phyloP scores from a whole-genome alignment of 2,888 invertebrate genomes.

The Agriotes lineatus region DNA sequence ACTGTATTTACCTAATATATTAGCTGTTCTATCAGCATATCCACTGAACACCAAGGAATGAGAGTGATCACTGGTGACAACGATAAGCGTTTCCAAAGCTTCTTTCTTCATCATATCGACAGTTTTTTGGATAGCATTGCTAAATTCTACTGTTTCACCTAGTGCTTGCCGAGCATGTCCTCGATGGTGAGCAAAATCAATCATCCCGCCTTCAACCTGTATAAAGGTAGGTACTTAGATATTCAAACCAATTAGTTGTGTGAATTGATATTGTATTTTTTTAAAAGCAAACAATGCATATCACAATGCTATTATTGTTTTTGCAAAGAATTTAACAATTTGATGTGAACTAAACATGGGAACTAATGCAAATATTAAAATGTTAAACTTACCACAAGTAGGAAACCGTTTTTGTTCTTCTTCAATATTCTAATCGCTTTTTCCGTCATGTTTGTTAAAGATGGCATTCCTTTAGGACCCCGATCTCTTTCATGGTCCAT shows the following conservation, averaged over 20 bases:
- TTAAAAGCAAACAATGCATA: too few relatives aligned
- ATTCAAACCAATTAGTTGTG: too few relatives aligned
- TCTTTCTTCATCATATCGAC: slow-evolving; percentile 68
- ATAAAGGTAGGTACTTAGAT: too few relatives aligned
- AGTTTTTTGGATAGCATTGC: slow-evolving; percentile 80
- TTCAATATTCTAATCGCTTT: slow-evolving; percentile 79
- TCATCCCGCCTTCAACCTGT: slow-evolving; percentile 87
- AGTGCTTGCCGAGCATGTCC: slow-evolving; percentile 83
- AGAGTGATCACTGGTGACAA: slow-evolving; percentile 89
- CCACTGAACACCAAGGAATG: slow-evolving; percentile 85
- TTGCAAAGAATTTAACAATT: too few relatives aligned
- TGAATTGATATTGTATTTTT: too few relatives aligned
- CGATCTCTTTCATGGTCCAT: slow-evolving; percentile 79
- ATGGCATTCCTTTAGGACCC: slow-evolving; percentile 78
- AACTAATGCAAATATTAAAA: background rate
- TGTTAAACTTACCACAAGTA: slow-evolving; percentile 74
- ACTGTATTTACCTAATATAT: slow-evolving; percentile 75
- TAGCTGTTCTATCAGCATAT: slow-evolving; percentile 76
- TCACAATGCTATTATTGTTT: too few relatives aligned
- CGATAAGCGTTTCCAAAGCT: slow-evolving; percentile 78
- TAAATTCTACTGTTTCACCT: slow-evolving; percentile 83
- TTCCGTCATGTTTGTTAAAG: slow-evolving; percentile 83
- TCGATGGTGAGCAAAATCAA: slow-evolving; percentile 89
- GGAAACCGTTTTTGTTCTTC: slow-evolving; percentile 76
- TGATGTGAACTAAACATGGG: too few relatives aligned